phyloP scores from a whole-genome alignment of 2,113 vertebrate genomes.

The Lutjanus erythropterus region DNA sequence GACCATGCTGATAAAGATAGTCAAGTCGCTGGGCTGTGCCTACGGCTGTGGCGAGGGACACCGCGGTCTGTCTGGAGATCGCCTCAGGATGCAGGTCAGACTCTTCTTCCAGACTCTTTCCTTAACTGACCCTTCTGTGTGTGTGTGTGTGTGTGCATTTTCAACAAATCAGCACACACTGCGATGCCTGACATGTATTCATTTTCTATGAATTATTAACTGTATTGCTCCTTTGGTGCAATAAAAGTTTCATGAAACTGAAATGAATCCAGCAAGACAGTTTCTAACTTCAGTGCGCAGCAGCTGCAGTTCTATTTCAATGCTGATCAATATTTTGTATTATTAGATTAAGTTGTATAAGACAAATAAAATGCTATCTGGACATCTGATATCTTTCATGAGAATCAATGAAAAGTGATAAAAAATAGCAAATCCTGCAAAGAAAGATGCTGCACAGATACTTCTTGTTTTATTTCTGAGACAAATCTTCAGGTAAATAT shows the following conservation, averaged over 20 bases:
- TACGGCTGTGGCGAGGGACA: constrained; percentile 99
- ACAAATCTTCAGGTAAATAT: neutral
- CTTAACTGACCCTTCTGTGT: neutral
- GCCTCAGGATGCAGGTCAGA: constrained; percentile 96
- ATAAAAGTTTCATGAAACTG: constrained; percentile 44
- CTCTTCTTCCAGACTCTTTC: neutral
- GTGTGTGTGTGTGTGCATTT: neutral
- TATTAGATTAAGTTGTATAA: neutral
- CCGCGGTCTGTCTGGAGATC: constrained; percentile 96
- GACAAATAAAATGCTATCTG: neutral
- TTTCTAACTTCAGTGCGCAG: constrained; percentile 12
- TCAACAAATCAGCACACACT: neutral
- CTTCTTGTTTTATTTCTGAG: neutral
- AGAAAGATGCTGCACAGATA: neutral
- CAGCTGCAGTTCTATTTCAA: neutral
- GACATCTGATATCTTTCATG: neutral
- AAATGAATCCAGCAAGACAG: constrained; percentile 15
- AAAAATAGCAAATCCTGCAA: constrained; percentile 6
- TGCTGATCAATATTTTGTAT: constrained; percentile 12
- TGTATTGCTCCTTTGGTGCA: neutral
- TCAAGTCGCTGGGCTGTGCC: constrained; percentile 97
- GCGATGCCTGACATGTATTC: neutral
- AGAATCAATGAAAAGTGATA: constrained; percentile 2
- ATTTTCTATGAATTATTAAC: constrained; percentile 24
- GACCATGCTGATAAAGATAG: constrained; percentile 98